Conservation (phyloP, 92 coral and sea anemone genomes). For the Hydrozoanthus gracilis region DNA sequence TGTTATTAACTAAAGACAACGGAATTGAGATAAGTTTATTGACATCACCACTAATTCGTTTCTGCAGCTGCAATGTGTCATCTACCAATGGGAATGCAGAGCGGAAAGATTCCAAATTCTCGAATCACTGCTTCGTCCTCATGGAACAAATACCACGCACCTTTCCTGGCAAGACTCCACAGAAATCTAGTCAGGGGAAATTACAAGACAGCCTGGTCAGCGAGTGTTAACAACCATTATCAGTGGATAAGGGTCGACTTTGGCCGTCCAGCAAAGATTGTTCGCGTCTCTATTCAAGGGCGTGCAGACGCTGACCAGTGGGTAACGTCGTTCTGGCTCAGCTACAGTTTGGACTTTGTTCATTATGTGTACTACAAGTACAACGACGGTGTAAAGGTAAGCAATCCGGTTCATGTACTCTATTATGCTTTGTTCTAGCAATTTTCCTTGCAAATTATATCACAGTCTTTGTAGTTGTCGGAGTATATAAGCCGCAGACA, state of each 20-base stretch:
- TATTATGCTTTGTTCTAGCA: background rate
- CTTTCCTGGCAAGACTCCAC: conserved; percentile 61
- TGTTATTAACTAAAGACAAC: no score
- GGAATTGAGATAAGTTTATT: no score
- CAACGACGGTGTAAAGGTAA: background rate
- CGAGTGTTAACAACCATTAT: conserved; percentile 68
- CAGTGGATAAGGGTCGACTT: conserved; percentile 75
- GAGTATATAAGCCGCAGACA: no score
- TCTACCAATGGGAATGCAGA: conserved; percentile 73
- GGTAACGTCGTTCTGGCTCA: conserved; percentile 41
- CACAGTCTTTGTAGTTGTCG: background rate
- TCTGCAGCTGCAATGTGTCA: conserved; percentile 67
- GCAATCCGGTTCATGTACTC: no score
- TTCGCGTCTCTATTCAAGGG: conserved; percentile 32
- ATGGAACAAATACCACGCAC: conserved; percentile 50
- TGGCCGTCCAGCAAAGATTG: conserved; percentile 27
- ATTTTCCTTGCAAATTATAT: background rate
- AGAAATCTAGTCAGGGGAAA: conserved; percentile 26
- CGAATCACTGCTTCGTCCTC: conserved; percentile 73
- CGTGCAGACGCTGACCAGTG: conserved; percentile 34
- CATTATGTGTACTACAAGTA: conserved; percentile 33
- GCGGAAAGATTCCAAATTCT: conserved; percentile 44
- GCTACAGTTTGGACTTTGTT: conserved; percentile 25
- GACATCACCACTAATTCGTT: background rate
- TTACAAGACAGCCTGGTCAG: conserved; percentile 65